A percentile compares a stretch with the other conserved stretches of the same genome.
Conservation (phyloP, 2,113 vertebrate species). For the Plecturocebus donacophilus region DNA sequence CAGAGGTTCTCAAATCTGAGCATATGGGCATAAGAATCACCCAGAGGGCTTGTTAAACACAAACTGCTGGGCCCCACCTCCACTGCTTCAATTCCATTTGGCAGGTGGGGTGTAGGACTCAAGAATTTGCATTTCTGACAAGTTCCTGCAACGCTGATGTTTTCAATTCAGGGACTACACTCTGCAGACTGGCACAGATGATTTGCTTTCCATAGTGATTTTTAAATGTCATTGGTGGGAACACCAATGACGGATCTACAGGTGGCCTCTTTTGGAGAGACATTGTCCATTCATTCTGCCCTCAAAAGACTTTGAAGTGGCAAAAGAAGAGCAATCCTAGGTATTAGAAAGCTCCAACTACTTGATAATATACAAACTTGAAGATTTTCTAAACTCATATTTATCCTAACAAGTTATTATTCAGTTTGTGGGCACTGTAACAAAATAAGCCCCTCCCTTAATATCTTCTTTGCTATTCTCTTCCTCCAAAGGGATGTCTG, state of each 20-base stretch:
- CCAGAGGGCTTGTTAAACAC: neutral
- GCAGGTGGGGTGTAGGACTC: neutral
- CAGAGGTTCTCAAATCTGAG: neutral
- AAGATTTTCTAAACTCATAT: neutral
- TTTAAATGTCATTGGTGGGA: neutral
- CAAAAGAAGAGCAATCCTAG: neutral
- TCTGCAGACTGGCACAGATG: neutral
- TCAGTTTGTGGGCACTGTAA: neutral
- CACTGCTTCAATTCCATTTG: neutral
- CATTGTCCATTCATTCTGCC: neutral
- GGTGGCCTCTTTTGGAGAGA: neutral
- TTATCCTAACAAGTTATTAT: neutral
- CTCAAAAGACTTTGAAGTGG: neutral
- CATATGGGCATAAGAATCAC: neutral
- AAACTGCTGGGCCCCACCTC: neutral
- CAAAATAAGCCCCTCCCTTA: neutral
- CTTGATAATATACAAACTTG: neutral
- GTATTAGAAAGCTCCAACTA: neutral
- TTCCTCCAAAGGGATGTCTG: constrained; percentile 86
- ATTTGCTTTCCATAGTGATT: neutral
- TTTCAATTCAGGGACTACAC: neutral
- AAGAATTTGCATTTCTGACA: neutral
- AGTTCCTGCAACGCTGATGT: neutral
- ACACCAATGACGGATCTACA: neutral
- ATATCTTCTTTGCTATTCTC: neutral